A percentile compares a stretch with the other conserved stretches of the same genome.
Evolutionary conservation across 2,888 invertebrate species (phyloP).

Genomic region (Chymomyza caudatula): DNA sequence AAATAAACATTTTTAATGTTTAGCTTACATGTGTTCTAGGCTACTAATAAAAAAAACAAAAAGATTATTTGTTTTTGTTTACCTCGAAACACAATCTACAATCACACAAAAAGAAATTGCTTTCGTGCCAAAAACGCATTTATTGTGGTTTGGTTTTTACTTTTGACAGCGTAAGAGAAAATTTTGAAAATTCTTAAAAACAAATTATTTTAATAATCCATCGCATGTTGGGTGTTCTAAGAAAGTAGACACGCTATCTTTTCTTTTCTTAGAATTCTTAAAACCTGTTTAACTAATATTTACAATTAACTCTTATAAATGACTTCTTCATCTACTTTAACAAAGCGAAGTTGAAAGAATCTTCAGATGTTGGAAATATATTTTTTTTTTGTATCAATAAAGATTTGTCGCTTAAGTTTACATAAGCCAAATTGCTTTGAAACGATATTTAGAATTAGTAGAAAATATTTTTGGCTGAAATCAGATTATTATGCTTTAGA

Average conservation of each 20-base stretch:
- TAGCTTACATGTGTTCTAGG: slow-evolving; percentile 33
- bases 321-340: background rate
- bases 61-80: slow-evolving; percentile 1
- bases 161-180: slow-evolving; percentile 74
- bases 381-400: too few relatives aligned
- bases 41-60: slow-evolving; percentile 19
- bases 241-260: background rate
- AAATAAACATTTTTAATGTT: background rate
- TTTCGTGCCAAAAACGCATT: slow-evolving; percentile 3
- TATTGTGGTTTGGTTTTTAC: slow-evolving; percentile 72
- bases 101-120: slow-evolving; percentile 27
- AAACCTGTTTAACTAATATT: background rate
- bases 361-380: too few relatives aligned
- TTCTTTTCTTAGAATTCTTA: background rate
- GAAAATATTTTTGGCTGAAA: too few relatives aligned
- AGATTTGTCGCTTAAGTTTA: too few relatives aligned
- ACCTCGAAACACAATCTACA: slow-evolving; percentile 26
- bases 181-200: slow-evolving; percentile 60
- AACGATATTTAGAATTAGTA: too few relatives aligned
- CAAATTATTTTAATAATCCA: slow-evolving; percentile 22
- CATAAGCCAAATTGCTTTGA: too few relatives aligned
- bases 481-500: too few relatives aligned
- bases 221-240: background rate
- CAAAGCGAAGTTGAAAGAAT: background rate
- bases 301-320: background rate